Percentiles rank a stretch among this genome's conserved stretches.
phyloP scores from a whole-genome alignment of 2,888 invertebrate species.

The Melipona bicolor region DNA sequence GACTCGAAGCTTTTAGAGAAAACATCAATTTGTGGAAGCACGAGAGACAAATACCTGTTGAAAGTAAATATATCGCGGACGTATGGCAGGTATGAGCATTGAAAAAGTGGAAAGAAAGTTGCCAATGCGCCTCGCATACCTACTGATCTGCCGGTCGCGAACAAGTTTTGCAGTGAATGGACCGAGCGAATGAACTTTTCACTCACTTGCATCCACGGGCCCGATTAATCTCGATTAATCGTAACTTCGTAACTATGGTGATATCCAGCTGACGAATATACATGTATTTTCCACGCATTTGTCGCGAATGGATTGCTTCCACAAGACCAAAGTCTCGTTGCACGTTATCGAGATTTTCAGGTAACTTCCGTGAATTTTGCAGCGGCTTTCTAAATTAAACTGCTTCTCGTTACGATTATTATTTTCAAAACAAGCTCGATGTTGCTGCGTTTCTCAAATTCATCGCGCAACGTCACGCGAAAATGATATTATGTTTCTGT shows the following conservation, averaged over 20 bases:
- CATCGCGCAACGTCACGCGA: neutral
- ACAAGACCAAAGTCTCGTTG: no score
- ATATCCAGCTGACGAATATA: neutral
- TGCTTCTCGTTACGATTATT: constrained; percentile 4
- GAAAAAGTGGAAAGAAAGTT: constrained; percentile 73
- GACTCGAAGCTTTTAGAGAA: constrained; percentile 10
- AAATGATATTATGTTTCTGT: neutral
- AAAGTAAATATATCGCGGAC: constrained; percentile 66
- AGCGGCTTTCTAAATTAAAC: constrained; percentile 7
- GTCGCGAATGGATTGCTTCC: no score
- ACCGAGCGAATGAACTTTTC: constrained; percentile 69
- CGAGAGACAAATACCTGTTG: constrained; percentile 53
- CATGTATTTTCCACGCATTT: neutral
- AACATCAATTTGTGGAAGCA: constrained; percentile 15
- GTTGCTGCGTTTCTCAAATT: neutral
- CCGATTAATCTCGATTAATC: constrained; percentile 52
- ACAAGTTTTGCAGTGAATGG: constrained; percentile 71
- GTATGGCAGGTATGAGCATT: constrained; percentile 39
- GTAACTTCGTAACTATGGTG: neutral
- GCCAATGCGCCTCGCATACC: constrained; percentile 68
- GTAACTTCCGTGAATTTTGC: constrained; percentile 4
- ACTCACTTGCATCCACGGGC: constrained; percentile 33
- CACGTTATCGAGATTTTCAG: constrained; percentile 22
- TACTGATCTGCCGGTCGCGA: constrained; percentile 59
- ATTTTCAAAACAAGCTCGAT: neutral